Conservation (phyloP, 1,140 invertebrate genomes). For the Leptopilina boulardi region DNA sequence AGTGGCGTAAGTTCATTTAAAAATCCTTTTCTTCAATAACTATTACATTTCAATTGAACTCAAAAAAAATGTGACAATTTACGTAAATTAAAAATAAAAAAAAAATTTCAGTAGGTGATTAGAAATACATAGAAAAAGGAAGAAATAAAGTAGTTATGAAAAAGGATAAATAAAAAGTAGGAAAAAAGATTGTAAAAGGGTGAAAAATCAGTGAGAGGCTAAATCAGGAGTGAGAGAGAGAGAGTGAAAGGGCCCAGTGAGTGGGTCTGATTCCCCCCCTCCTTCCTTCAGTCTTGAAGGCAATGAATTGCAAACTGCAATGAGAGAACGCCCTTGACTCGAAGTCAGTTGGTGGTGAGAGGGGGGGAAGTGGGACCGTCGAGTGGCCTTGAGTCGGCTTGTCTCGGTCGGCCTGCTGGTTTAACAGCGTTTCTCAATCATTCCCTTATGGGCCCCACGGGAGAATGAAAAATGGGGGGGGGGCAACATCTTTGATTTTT, state of each 20-base stretch:
- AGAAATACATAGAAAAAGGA: background rate
- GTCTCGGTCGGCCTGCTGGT: slow-evolving; percentile 57
- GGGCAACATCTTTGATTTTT: background rate
- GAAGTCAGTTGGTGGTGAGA: slow-evolving; percentile 61
- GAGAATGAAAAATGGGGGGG: background rate
- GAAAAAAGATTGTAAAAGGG: slow-evolving; percentile 6
- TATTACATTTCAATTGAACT: background rate
- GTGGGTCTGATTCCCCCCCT: slow-evolving; percentile 47
- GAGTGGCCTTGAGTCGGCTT: slow-evolving; percentile 70
- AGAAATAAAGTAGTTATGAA: background rate
- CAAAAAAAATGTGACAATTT: background rate
- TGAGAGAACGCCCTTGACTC: slow-evolving; percentile 72
- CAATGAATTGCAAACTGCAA: slow-evolving; percentile 42
- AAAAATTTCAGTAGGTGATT: no score
- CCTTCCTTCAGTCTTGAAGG: slow-evolving; percentile 42
- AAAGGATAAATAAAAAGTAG: background rate
- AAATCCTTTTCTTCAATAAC: background rate
- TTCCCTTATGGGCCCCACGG: background rate
- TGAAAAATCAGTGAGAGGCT: slow-evolving; percentile 15
- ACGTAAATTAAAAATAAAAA: no score
- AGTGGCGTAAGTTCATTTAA: slow-evolving; percentile 1
- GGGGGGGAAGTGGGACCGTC: slow-evolving; percentile 69
- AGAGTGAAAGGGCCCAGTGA: background rate
- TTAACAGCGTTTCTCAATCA: slow-evolving; percentile 70
- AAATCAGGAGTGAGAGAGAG: background rate